Base-by-base conservation (phyloP, 2,888 invertebrate genomes). In the Chrysolina americana region DNA sequence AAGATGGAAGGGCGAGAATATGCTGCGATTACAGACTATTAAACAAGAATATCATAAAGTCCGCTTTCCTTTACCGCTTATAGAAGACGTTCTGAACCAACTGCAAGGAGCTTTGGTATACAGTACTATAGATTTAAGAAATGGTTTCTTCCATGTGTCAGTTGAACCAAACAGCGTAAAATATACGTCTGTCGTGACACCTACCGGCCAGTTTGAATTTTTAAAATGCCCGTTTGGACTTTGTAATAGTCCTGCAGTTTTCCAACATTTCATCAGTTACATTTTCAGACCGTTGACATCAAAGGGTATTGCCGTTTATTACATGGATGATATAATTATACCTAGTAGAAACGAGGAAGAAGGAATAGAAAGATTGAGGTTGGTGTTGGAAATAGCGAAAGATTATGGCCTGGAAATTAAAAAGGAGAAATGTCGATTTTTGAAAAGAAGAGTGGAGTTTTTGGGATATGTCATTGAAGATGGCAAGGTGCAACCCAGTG, bases 121-220 rank as follows among this genome's bases (percentile, higher is more conserved):
- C 28, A 28, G 28, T 28, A 28, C 28, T n/a, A n/a, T n/a, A 28
- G 28, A 28, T 28, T 68, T 86, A 13, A 84, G 84, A 78, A 83
- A 85, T 76, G 85, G 83, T 48, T 87, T 85, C 76, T 84, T 86
- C 41, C 86, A 87, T 77, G 85, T 87, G 15, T 74, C 74, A 4
- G 76, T 87, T 1, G 81, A 83, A n/a, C 70, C 74, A 64, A 53
- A 28, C 21, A 76, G 72, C 41, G 62, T 53, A 2, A 85, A 85
- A 77, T 87, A 86, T 69, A 87, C 87, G 0, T 75, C 87, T 0
- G 88, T 88, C 78, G 85, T 87, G 3, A 85, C 84, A 11, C 85
- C 79, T 8, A 79, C 81, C 76, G 85, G 86, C 19, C 87, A 86
- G 59, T 87, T 80, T 78, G 87, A 88, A 78, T 87, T 88, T 75